Evolutionary conservation across 2,113 vertebrate genomes (phyloP).

Genomic region (Actinemys pallida): DNA sequence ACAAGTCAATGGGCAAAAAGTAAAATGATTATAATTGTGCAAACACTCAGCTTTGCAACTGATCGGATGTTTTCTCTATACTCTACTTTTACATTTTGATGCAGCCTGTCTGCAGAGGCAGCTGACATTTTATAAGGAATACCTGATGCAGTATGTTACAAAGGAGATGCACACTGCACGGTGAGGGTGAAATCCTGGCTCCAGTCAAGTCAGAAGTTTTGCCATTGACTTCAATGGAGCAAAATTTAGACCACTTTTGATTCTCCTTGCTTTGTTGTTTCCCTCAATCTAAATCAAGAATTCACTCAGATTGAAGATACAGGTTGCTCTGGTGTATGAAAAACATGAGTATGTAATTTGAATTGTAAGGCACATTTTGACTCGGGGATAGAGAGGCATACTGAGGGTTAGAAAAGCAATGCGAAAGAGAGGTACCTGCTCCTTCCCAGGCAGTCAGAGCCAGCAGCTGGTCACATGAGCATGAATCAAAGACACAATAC

Average conservation of each 20-base stretch:
- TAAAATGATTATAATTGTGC: fast-evolving
- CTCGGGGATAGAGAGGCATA: fast-evolving
- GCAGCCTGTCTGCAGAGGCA: background rate
- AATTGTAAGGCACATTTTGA: background rate
- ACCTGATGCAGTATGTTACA: background rate
- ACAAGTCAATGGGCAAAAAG: fast-evolving
- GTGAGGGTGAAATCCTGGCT: background rate
- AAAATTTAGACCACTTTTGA: background rate
- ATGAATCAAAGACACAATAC: slow-evolving; percentile 37
- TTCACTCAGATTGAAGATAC: fast-evolving
- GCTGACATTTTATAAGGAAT: background rate
- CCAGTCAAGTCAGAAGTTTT: background rate
- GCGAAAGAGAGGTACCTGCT: background rate
- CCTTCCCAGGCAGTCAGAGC: background rate
- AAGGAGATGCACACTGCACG: background rate
- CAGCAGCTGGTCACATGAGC: slow-evolving; percentile 1
- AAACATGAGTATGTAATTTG: background rate
- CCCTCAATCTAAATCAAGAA: background rate
- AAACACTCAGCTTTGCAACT: background rate
- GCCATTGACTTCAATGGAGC: background rate
- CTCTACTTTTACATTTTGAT: background rate
- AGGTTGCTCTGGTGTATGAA: background rate
- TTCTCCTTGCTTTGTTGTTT: background rate
- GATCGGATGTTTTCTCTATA: background rate
- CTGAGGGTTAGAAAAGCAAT: background rate